phyloP scores from a whole-genome alignment of 2,888 invertebrate species.

The Lasioglossum calceatum region DNA sequence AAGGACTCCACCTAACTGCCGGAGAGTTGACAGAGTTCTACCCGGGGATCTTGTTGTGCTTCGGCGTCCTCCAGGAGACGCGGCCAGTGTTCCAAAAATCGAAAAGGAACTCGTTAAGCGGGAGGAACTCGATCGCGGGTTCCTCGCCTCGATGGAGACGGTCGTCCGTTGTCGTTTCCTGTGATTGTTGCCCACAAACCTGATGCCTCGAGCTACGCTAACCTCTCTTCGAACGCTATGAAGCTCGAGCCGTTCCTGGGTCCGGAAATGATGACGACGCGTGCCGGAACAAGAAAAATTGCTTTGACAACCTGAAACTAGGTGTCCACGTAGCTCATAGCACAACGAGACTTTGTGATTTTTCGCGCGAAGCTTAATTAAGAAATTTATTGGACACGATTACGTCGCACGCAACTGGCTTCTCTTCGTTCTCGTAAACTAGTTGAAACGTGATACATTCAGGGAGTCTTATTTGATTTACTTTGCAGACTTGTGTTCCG shows the following conservation, averaged over 20 bases:
- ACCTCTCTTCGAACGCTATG: not conserved
- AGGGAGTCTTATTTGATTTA: not conserved
- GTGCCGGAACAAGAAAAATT: not conserved
- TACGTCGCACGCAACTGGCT: not conserved
- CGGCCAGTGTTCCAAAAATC: not conserved
- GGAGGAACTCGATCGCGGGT: not conserved
- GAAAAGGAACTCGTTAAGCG: not conserved
- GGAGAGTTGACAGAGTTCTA: conserved; percentile 39
- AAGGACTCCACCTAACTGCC: conserved; percentile 81
- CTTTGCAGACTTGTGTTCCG: not conserved
- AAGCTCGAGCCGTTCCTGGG: conserved; percentile 10
- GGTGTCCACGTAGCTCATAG: not conserved
- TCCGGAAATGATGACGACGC: conserved; percentile 14
- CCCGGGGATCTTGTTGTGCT: conserved; percentile 16
- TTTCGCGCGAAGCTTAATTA: not conserved
- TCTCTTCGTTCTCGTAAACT: not conserved
- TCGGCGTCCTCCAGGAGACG: conserved; percentile 21
- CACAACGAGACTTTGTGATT: not conserved
- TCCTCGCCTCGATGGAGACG: not conserved
- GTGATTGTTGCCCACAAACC: not conserved
- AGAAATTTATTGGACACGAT: not conserved
- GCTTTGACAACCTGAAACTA: not conserved
- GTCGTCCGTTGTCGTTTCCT: not conserved
- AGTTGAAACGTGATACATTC: not conserved
- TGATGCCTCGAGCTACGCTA: conserved; percentile 6